Base-by-base conservation (phyloP, 2,797 vertebrate species). In the Taeniopygia guttata region DNA sequence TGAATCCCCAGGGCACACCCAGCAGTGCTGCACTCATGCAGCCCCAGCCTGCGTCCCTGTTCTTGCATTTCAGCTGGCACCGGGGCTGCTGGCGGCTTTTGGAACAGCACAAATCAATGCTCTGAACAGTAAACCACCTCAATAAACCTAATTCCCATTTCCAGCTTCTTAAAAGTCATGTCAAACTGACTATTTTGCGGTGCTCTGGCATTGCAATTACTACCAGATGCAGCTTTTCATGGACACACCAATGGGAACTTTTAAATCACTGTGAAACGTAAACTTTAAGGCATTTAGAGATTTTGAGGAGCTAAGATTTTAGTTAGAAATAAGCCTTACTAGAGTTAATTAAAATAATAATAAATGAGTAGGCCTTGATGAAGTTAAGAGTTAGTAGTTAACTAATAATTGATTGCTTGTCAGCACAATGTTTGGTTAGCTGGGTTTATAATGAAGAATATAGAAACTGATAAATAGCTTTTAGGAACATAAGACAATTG, bases 31-130 rank as follows among this genome's bases (percentile, higher is more conserved):
- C n/a, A n/a, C n/a, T n/a, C n/a, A n/a, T n/a, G n/a, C n/a, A n/a
- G n/a, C 55, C 23, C 69, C 56, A 21, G 69, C 0, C 84, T 17
- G 0, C 3, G 17, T 0, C 66, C 5, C 0, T 0, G 34, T 0
- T 10, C 79, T 11, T 32, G 15, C 6, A 43, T 12, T 45, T 10
- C 86, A 29, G 66, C 49, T 23, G 66, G 45, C 48, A 20, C 84
- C 3, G 18, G 59, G 49, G 69, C 1, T 17, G 87, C 4, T 1
- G 51, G 36, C 48, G 26, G 64, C 69, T 59, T 56, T 52, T 2
- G 10, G 40, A 84, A 13, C 0, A 10, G 69, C 74, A 69, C 29
- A 45, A 5, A 90, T 73, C 94, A 3, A 89, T 64, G 34, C 43
- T 2, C 5, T 0, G 22, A 51, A 7, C 68, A 73, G 34, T 2